Conservation (phyloP, 2,113 vertebrate genomes). For the Caranx ignobilis region DNA sequence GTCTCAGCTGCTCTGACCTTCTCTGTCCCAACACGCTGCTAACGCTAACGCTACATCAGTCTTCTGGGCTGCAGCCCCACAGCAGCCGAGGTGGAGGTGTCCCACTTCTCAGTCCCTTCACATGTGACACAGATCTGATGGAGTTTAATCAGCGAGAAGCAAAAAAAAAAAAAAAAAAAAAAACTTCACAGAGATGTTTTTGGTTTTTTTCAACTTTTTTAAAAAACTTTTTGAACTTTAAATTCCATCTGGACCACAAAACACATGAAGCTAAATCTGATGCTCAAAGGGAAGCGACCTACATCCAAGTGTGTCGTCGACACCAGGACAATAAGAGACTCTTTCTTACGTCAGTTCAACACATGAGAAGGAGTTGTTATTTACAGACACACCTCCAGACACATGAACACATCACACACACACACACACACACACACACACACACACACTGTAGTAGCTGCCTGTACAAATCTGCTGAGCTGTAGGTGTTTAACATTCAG, state of each 20-base stretch:
- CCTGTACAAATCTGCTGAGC: not conserved
- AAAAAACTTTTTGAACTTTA: not conserved
- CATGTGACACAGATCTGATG: constrained; percentile 54
- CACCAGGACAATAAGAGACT: constrained; percentile 39
- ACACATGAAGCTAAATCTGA: constrained; percentile 34
- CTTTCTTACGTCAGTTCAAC: constrained; percentile 33
- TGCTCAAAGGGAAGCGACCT: constrained; percentile 49
- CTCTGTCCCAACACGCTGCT: not conserved
- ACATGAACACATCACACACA: not conserved
- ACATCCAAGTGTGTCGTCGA: constrained; percentile 50
- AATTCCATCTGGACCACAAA: constrained; percentile 49
- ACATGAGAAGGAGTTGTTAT: not conserved
- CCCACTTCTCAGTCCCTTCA: constrained; percentile 46
- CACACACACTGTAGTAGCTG: not conserved
- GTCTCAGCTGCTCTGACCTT: constrained; percentile 25
- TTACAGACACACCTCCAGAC: not conserved
- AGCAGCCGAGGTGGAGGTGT: not conserved
- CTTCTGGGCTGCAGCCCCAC: not conserved
- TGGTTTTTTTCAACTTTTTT: not conserved
- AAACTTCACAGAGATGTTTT: not conserved
- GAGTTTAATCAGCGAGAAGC: constrained; percentile 47
- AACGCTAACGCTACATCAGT: not conserved
- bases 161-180: not conserved
- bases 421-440: constrained; percentile 9
- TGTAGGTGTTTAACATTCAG: constrained; percentile 25